phyloP scores from a whole-genome alignment of 2,797 vertebrate species.

The Borostomias antarcticus region DNA sequence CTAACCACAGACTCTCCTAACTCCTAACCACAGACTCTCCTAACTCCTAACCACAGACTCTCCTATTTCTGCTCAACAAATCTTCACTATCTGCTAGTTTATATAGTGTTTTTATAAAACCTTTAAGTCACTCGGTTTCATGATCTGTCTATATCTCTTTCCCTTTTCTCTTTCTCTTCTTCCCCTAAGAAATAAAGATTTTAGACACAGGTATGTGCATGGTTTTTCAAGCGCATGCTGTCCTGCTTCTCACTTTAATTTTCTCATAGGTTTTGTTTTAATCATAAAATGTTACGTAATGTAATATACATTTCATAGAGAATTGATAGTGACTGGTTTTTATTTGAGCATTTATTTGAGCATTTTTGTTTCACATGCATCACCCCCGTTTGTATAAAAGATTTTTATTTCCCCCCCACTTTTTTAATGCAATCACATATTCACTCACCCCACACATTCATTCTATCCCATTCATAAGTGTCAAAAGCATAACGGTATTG shows the following conservation, averaged over 20 bases:
- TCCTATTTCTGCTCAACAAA: conserved; percentile 39
- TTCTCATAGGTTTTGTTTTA: background rate
- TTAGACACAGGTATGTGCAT: conserved; percentile 97
- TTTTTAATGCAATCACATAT: conserved; percentile 60
- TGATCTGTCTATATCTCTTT: conserved; percentile 35
- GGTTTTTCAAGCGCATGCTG: conserved; percentile 34
- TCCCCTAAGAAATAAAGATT: conserved; percentile 96
- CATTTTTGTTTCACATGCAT: conserved; percentile 64
- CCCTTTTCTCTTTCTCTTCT: conserved; percentile 14
- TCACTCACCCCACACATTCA: conserved; percentile 57
- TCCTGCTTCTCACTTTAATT: conserved; percentile 3
- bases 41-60: conserved; percentile 46
- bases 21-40: conserved; percentile 35
- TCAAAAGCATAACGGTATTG: conserved; percentile 50
- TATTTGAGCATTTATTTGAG: conserved; percentile 39
- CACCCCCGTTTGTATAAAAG: conserved; percentile 60
- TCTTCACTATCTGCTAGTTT: conserved; percentile 53
- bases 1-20: no score
- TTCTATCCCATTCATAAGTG: conserved; percentile 55
- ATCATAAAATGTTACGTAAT: conserved; percentile 12
- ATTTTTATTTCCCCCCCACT: no score
- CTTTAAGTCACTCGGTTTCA: conserved; percentile 53
- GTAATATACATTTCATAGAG: conserved; percentile 46
- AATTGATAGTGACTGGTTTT: conserved; percentile 44
- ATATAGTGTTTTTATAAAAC: conserved; percentile 69